Evolutionary conservation across 1,140 invertebrate species (phyloP), one percentile per base, ranked within the genome.

Genomic region (Ceratosolen solmsi): DNA sequence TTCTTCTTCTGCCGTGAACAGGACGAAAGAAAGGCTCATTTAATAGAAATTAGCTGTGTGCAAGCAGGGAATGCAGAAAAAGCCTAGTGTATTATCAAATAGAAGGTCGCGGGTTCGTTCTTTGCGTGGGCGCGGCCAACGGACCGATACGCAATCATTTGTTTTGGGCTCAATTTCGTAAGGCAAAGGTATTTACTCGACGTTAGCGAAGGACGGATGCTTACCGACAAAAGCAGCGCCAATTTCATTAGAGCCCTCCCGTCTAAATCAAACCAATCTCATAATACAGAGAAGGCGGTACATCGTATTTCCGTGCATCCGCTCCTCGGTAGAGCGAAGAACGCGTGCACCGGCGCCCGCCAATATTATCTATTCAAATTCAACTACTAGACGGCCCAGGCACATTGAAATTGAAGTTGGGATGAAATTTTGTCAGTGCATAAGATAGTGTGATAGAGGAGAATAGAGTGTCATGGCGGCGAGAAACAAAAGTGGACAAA

Each of bases 311-410:
- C n/a, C n/a, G n/a, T n/a, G n/a, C n/a, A n/a, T n/a, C n/a, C n/a
- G n/a, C n/a, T n/a, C n/a, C n/a, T n/a, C n/a, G n/a, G n/a, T n/a
- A n/a, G n/a, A n/a, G n/a, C n/a, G n/a, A n/a, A 65, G 60, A 36
- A 68, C n/a, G 25, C 25, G 51, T 58, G 49, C 78, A 1, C 13
- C n/a, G n/a, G 49, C 27, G 30, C 60, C 51, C 51, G 78, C 22
- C 36, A 33, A n/a, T 68, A 27, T 79, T 79, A 58, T 71, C 65
- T 56, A 71, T 79, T 79, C 56, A 33, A 80, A 73, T 73, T 80
- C 13, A 5, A 80, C 54, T 49, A 49, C 54, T 30, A 54, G n/a
- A 9, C 27, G 0, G 25, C 11, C 13, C 30, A 65, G 71, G 46
- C 54, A n/a, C 46, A 73, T 80, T 68, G 60, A 80, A 72, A 33